These are phyloP conservation scores for Lampris megalopsis DNA, from an alignment of 2,113 vertebrate species.

Conservation along the genomic window DNA sequence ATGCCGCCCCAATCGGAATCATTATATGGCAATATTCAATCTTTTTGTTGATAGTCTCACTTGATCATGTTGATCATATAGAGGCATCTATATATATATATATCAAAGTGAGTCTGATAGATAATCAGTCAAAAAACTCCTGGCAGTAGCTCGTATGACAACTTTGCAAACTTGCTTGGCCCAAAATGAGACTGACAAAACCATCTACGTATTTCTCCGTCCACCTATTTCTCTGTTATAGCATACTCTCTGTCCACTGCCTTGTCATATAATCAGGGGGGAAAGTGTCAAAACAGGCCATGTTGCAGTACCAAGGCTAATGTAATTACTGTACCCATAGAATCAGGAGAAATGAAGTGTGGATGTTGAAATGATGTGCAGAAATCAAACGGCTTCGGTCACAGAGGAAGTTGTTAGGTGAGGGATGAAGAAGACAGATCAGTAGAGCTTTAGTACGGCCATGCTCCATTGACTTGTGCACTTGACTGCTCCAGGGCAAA, in stretches of 20 bases:
- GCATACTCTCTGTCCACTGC: background rate
- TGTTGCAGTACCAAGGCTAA: constrained; percentile 25
- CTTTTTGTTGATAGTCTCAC: no score
- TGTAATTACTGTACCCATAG: constrained; percentile 10
- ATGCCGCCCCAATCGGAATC: no score
- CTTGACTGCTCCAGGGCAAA: constrained; percentile 26
- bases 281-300: constrained; percentile 15
- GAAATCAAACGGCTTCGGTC: background rate
- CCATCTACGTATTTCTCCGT: no score
- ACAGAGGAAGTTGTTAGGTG: background rate
- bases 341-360: constrained; percentile 6
- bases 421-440: background rate
- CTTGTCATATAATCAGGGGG: constrained; percentile 22
- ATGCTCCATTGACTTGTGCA: constrained; percentile 10
- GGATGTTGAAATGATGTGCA: background rate
- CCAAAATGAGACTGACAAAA: background rate
- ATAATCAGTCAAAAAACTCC: no score
- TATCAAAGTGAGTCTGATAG: no score
- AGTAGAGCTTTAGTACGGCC: background rate
- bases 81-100: no score
- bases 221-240: background rate
- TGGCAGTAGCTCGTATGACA: background rate
- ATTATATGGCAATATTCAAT: no score
- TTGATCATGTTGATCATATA: no score
- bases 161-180: background rate